Evolutionary conservation across 2,113 vertebrate species (phyloP).

Genomic region (Benitochromis conjunctus): DNA sequence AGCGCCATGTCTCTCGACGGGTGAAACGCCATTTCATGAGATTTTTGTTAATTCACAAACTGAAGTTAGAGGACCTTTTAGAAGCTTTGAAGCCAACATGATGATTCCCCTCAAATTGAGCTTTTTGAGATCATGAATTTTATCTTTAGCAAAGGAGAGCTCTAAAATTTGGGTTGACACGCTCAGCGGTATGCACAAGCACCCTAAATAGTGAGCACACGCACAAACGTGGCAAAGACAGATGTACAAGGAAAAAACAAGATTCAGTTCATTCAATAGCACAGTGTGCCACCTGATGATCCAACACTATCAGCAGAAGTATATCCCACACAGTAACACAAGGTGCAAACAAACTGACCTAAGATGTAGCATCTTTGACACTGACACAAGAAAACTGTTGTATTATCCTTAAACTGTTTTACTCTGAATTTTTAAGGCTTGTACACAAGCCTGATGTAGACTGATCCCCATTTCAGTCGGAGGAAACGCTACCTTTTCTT

Average conservation of each 20-base stretch:
- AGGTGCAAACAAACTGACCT: neutral
- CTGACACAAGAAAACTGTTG: too few relatives aligned
- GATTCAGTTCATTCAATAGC: rapidly evolving
- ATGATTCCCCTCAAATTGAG: slow-evolving; percentile 3
- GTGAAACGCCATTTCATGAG: slow-evolving; percentile 25
- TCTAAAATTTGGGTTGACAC: too few relatives aligned
- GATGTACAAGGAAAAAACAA: rapidly evolving
- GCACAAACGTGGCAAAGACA: neutral
- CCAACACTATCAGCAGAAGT: neutral
- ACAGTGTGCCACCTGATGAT: neutral
- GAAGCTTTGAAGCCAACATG: slow-evolving; percentile 20
- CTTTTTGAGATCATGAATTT: neutral
- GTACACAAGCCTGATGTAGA: neutral
- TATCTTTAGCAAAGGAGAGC: neutral
- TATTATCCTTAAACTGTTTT: neutral
- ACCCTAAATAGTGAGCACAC: neutral
- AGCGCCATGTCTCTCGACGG: slow-evolving; percentile 11
- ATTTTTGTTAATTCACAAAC: neutral
- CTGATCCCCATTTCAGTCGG: neutral
- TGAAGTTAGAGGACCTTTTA: slow-evolving; percentile 5
- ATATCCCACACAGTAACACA: rapidly evolving
- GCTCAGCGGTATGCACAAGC: neutral
- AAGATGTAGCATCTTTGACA: neutral
- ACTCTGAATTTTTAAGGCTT: neutral
- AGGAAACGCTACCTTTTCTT: neutral